Evolutionary conservation across 1,140 invertebrate species (phyloP).

Genomic region (Cephus cinctus): DNA sequence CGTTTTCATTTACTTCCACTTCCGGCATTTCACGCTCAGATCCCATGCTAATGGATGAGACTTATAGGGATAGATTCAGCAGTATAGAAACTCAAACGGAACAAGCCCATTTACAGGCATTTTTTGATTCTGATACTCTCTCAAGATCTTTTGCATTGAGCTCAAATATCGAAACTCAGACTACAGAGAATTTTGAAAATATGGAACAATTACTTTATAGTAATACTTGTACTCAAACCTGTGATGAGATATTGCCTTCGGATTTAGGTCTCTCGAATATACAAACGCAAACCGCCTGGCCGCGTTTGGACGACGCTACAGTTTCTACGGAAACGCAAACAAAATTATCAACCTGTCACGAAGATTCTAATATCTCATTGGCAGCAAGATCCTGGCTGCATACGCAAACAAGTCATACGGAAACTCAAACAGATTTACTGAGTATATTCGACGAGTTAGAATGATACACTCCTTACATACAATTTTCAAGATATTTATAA

Average conservation of each 20-base stretch:
- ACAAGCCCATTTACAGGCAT: slow-evolving; percentile 43
- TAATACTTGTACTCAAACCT: slow-evolving; percentile 64
- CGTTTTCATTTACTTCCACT: slow-evolving; percentile 20
- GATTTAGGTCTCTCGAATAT: slow-evolving; percentile 60
- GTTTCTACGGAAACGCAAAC: slow-evolving; percentile 54
- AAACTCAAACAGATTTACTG: slow-evolving; percentile 53
- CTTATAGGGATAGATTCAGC: slow-evolving; percentile 47
- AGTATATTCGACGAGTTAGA: slow-evolving; percentile 47
- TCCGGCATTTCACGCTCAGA: slow-evolving; percentile 36
- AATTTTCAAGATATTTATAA: too few species aligned
- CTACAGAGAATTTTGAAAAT: slow-evolving; percentile 50
- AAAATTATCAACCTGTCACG: slow-evolving; percentile 30
- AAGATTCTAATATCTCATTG: slow-evolving; percentile 29
- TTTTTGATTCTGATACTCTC: slow-evolving; percentile 43
- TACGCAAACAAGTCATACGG: slow-evolving; percentile 49
- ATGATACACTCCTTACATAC: too few species aligned
- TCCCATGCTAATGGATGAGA: slow-evolving; percentile 47
- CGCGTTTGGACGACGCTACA: slow-evolving; percentile 41
- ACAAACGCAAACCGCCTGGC: slow-evolving; percentile 63
- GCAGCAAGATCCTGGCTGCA: slow-evolving; percentile 37
- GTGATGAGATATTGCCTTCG: slow-evolving; percentile 56
- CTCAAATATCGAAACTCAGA: slow-evolving; percentile 57
- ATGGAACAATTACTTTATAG: slow-evolving; percentile 56
- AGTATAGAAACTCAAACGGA: slow-evolving; percentile 63
- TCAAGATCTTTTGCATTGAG: slow-evolving; percentile 42